Evolutionary conservation across 2,888 invertebrate genomes (phyloP).

Genomic region (Meta bourneti): DNA sequence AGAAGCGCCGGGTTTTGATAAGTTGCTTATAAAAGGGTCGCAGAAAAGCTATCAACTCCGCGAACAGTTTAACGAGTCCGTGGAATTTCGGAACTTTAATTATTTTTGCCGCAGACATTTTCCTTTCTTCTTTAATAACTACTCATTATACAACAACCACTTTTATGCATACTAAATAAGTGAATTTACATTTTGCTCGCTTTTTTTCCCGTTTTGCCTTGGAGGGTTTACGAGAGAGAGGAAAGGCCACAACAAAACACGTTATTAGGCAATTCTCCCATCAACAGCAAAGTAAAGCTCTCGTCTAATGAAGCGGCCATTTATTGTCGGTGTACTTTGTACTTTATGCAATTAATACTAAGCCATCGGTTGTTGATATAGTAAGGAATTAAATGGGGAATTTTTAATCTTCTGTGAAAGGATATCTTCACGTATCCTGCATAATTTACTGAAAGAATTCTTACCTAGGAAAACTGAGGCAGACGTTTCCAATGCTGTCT

Average conservation of each 20-base stretch:
- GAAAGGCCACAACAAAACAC: conserved; percentile 12
- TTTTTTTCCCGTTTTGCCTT: conserved; percentile 12
- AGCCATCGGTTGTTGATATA: neutral
- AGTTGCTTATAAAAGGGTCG: conserved; percentile 13
- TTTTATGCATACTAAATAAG: conserved; percentile 65
- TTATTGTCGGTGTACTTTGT: conserved; percentile 1
- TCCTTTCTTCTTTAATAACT: conserved; percentile 48
- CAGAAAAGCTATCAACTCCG: conserved; percentile 14
- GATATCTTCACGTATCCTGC: too few relatives aligned
- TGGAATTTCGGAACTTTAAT: conserved; percentile 56
- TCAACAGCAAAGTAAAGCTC: neutral
- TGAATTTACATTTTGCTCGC: conserved; percentile 42
- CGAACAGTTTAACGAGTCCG: neutral
- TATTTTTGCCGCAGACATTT: conserved; percentile 20
- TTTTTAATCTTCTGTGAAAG: too few relatives aligned
- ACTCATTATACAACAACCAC: conserved; percentile 45
- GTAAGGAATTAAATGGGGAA: too few relatives aligned
- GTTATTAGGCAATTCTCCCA: neutral
- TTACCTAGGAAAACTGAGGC: too few relatives aligned
- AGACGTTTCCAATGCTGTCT: too few relatives aligned
- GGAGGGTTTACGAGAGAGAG: neutral
- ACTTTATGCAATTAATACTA: neutral
- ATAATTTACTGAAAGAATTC: too few relatives aligned
- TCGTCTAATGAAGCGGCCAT: conserved; percentile 8
- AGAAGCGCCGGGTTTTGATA: conserved; percentile 5